phyloP scores from a whole-genome alignment of 2,113 vertebrate species.

The Gopherus flavomarginatus region DNA sequence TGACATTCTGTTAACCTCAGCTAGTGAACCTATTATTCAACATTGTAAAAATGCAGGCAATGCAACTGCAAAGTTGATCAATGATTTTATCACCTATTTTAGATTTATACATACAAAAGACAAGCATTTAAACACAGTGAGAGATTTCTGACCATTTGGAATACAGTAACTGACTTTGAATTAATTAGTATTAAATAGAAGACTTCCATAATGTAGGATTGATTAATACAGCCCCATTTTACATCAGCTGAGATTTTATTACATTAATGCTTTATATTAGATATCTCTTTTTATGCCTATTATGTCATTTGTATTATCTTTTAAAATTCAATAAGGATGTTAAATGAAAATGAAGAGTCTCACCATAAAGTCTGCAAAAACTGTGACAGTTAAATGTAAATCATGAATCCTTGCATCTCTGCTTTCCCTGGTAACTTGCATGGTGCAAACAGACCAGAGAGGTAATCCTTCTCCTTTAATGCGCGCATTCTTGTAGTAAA shows the following conservation, averaged over 20 bases:
- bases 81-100: background rate
- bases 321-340: background rate
- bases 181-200: background rate
- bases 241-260: background rate
- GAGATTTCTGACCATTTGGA: background rate
- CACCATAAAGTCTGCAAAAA: background rate
- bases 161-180: background rate
- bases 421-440: background rate
- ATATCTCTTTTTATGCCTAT: background rate
- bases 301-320: background rate
- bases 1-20: conserved; percentile 15
- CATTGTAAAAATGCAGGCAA: background rate
- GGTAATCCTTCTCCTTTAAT: background rate
- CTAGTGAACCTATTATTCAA: conserved; percentile 16
- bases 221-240: background rate
- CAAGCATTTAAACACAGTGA: background rate
- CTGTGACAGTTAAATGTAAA: background rate
- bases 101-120: accelerated
- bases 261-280: background rate
- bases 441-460: background rate
- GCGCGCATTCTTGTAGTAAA: background rate
- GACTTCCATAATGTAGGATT: background rate
- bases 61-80: background rate
- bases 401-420: background rate
- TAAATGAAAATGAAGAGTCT: background rate